Base-by-base conservation (phyloP, 2,113 vertebrate genomes). In the Saccopteryx leptura region DNA sequence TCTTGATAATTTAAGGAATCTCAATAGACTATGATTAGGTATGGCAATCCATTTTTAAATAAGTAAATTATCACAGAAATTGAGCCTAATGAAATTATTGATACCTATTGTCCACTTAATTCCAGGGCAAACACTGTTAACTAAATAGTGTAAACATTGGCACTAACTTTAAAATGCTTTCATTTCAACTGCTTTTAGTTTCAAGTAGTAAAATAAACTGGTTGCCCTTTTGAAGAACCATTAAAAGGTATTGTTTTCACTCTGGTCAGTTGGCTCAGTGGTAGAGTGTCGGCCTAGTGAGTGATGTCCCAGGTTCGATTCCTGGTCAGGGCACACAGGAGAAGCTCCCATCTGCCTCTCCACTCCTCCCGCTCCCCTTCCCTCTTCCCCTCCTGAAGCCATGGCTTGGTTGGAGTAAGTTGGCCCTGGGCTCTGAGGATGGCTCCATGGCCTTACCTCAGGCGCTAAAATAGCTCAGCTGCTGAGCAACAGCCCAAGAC, bases 171-270 rank as follows among this genome's bases (percentile, higher is more conserved):
- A 82, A 69, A 82, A 61, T 46, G 50, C 28, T 84, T 65, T 88
- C 72, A 65, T 61, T 48, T 85, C 11, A 93, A 68, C 39, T 61
- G 60, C 19, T 89, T 54, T 56, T 84, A 66, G 87, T 92, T 81
- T 60, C 87, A 82, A 81, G 74, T 82, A 91, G 78, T 89, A n/a
- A 94, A 94, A 78, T 61, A 28, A 76, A 90, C 23, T 72, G 18
- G 39, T 65, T 78, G 39, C 46, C 46, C 86, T 95, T 81, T 65
- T 58, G 21, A 93, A 19, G 50, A 66, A n/a, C 28, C 93, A 69
- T 52, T 66, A 87, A 69, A 76, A 18, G 17, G 18, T 60, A 81
- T 12, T 3, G 4, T 85, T 95, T 92, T 78, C 39, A 39, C 39
- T 39, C 39, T 39, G 39, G 39, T 39, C 39, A 39, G 39, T 39